Evolutionary conservation across 2,888 invertebrate species (phyloP).

Genomic region (Xestia c-nigrum): DNA sequence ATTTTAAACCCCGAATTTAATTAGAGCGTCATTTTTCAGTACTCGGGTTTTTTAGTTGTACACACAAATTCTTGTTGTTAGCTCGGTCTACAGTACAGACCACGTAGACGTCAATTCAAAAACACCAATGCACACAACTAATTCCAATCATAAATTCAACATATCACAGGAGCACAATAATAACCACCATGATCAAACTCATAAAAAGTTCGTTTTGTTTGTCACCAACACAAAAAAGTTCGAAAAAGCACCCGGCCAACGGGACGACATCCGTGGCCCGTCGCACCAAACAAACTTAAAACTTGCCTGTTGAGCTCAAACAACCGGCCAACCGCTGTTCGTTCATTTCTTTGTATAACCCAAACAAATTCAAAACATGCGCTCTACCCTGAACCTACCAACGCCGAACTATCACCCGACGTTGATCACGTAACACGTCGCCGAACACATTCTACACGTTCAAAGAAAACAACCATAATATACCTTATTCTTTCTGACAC

Average conservation of each 20-base stretch:
- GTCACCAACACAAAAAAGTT: constrained; percentile 78
- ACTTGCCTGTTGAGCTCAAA: constrained; percentile 77
- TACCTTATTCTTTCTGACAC: constrained; percentile 63
- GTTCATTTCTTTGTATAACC: constrained; percentile 79
- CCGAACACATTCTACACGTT: constrained; percentile 74
- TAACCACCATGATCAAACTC: constrained; percentile 79
- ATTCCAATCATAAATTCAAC: constrained; percentile 74
- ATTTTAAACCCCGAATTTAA: too few relatives aligned
- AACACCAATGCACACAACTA: constrained; percentile 68
- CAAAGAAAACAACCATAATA: constrained; percentile 71
- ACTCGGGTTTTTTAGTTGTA: too few relatives aligned
- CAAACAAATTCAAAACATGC: constrained; percentile 75
- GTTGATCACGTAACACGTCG: constrained; percentile 74
- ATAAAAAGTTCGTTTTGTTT: constrained; percentile 78
- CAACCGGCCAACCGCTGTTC: constrained; percentile 73
- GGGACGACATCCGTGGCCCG: constrained; percentile 82
- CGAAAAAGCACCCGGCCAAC: constrained; percentile 79
- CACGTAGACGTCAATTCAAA: constrained; percentile 67
- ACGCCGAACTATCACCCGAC: constrained; percentile 63
- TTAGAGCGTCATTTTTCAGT: too few relatives aligned
- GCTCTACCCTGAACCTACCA: constrained; percentile 55
- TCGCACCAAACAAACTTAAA: constrained; percentile 86
- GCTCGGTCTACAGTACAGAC: constrained; percentile 64
- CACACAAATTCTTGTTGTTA: constrained; percentile 62
- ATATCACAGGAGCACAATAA: constrained; percentile 74